Evolutionary conservation across 2,797 vertebrate genomes (phyloP).

Genomic region (Sphaeramia orbicularis): DNA sequence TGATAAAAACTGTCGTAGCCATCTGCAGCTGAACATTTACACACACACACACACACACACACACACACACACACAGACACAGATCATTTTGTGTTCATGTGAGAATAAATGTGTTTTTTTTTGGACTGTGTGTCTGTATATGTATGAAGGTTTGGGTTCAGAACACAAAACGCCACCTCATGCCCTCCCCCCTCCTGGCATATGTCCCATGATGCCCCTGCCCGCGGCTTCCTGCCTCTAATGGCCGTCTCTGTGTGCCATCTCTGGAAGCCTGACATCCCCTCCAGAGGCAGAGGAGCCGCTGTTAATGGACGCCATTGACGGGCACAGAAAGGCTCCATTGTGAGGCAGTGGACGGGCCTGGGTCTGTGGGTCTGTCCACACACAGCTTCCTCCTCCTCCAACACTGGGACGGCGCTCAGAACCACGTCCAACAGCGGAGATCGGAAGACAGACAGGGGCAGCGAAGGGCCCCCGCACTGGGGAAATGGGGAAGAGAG

Average conservation of each 20-base stretch:
- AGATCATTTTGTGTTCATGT: slow-evolving; percentile 23
- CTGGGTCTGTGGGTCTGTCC: slow-evolving; percentile 84
- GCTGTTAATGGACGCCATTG: slow-evolving; percentile 86
- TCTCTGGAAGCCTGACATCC: slow-evolving; percentile 85
- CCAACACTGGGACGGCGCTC: slow-evolving; percentile 79
- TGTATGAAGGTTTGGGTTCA: slow-evolving; percentile 42
- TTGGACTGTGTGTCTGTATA: slow-evolving; percentile 46
- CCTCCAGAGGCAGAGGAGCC: slow-evolving; percentile 80
- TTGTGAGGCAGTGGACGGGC: slow-evolving; percentile 83
- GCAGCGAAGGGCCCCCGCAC: slow-evolving; percentile 79
- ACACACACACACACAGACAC: too few relatives aligned
- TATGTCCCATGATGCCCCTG: slow-evolving; percentile 76
- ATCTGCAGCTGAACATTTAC: slow-evolving; percentile 15
- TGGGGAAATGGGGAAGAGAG: slow-evolving; percentile 79
- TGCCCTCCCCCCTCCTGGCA: slow-evolving; percentile 71
- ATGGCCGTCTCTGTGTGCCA: slow-evolving; percentile 86
- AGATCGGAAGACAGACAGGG: slow-evolving; percentile 84
- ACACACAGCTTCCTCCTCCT: slow-evolving; percentile 82
- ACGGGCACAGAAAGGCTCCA: slow-evolving; percentile 84
- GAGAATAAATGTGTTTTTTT: slow-evolving; percentile 65
- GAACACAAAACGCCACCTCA: slow-evolving; percentile 71
- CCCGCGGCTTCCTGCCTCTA: slow-evolving; percentile 86
- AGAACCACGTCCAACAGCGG: slow-evolving; percentile 85
- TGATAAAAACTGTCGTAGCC: background rate
- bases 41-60: slow-evolving; percentile 4